A percentile compares a stretch with the other conserved stretches of the same genome.
These are phyloP conservation scores for Ornithorhynchus anatinus DNA, from an alignment of 2,113 vertebrate species.

Conservation along the genomic window DNA sequence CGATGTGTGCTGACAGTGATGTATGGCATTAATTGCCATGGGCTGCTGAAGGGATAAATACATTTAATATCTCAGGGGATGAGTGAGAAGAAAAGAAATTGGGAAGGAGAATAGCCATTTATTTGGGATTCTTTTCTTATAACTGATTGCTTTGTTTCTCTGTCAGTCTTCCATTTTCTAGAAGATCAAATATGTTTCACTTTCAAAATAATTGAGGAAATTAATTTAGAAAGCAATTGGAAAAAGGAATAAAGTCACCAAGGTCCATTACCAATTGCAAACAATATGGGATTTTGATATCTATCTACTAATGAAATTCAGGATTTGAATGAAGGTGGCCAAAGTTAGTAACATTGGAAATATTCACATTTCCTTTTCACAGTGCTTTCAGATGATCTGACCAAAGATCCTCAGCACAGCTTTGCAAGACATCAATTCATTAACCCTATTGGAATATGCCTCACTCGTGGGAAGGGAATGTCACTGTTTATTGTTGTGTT, in stretches of 20 bases:
- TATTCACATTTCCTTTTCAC: too few species aligned
- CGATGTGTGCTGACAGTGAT: slow-evolving; percentile 32
- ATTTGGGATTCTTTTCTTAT: slow-evolving; percentile 23
- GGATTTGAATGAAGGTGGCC: too few species aligned
- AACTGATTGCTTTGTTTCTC: slow-evolving; percentile 2
- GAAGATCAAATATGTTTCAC: not conserved
- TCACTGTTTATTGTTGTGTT: too few species aligned
- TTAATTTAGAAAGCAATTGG: not conserved
- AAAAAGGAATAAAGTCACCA: not conserved
- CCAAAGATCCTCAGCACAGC: too few species aligned
- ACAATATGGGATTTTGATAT: too few species aligned
- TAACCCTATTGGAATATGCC: too few species aligned
- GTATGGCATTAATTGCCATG: slow-evolving; percentile 47
- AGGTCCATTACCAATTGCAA: not conserved
- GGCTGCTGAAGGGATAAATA: slow-evolving; percentile 11
- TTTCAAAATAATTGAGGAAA: not conserved
- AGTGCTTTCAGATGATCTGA: too few species aligned
- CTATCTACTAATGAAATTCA: too few species aligned
- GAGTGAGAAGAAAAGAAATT: not conserved
- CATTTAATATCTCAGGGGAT: slow-evolving; percentile 18
- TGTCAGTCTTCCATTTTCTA: not conserved
- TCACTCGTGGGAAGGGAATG: too few species aligned
- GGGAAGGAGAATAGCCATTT: slow-evolving; percentile 12
- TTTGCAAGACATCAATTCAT: too few species aligned
- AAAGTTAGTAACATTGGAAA: too few species aligned